Percentiles rank a stretch among this genome's conserved stretches.
Conservation (phyloP, 1,140 invertebrate genomes). For the Aphelenchoides besseyi region DNA sequence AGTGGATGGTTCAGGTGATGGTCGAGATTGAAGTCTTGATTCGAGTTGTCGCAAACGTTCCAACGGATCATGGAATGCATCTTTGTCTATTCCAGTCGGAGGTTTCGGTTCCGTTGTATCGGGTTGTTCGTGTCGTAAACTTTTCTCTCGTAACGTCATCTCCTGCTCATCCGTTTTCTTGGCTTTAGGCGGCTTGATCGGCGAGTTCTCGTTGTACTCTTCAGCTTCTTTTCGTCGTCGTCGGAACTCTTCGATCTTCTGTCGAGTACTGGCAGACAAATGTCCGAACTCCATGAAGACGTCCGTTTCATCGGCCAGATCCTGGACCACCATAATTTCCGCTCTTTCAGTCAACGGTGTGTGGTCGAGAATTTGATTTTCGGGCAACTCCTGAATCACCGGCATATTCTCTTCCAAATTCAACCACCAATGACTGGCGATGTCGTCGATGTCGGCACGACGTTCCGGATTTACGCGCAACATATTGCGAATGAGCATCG, state of each 20-base stretch:
- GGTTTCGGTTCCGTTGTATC: constrained; percentile 21
- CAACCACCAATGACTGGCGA: constrained; percentile 86
- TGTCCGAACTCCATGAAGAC: constrained; percentile 63
- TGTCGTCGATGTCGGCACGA: constrained; percentile 85
- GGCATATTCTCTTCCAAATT: constrained; percentile 71
- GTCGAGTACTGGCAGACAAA: constrained; percentile 49
- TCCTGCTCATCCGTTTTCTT: constrained; percentile 31
- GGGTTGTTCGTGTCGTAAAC: constrained; percentile 36
- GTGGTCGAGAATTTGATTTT: constrained; percentile 62
- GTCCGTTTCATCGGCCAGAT: constrained; percentile 61
- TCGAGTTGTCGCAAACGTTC: constrained; percentile 59
- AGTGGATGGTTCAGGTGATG: constrained; percentile 12
- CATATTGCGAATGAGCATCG: constrained; percentile 86
- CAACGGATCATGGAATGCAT: constrained; percentile 55
- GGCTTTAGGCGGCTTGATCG: constrained; percentile 58
- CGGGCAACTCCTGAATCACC: constrained; percentile 61
- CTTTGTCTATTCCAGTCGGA: constrained; percentile 34
- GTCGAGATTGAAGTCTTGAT: constrained; percentile 36
- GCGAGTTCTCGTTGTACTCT: constrained; percentile 62
- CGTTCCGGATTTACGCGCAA: constrained; percentile 82
- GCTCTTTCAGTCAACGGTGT: constrained; percentile 60
- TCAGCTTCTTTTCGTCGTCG: constrained; percentile 61
- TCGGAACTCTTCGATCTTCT: constrained; percentile 58
- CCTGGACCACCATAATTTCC: constrained; percentile 62
- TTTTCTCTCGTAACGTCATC: constrained; percentile 56